Base-by-base conservation (phyloP, 2,113 vertebrate genomes). In the Oreocharis arfaki region DNA sequence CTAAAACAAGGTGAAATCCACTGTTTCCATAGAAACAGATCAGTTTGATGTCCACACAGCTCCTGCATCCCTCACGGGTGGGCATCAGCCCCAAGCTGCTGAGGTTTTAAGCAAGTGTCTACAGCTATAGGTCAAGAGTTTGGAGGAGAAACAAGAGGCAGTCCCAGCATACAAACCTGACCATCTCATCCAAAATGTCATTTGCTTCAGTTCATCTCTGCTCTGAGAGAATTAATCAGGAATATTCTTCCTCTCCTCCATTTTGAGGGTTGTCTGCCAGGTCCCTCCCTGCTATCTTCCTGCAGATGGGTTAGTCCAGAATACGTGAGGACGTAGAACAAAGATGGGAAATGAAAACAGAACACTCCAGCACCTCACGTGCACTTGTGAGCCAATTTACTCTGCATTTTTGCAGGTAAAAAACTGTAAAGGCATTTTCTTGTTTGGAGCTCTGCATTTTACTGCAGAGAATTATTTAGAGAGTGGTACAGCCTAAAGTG, bases 21-120 rank as follows among this genome's bases (percentile, higher is more conserved):
- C 47, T 41, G 97, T 98, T 98, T 95, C 97, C 95, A 97, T 97
- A 94, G 97, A 84, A 98, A 98, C 97, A 82, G 96, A 95, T 84
- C 92, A 89, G 94, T 96, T 92, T 86, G 70, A 95, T 92, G 93
- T 80, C 84, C 86, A 87, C 77, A 86, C 59, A 63, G 69, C 64
- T 96, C 84, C 93, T 80, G 92, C 88, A 93, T 95, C 94, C 84
- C 65, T 84, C 77, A 60, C 85, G 78, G 90, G 70, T 78, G 52
- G 60, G 88, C 69, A 95, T 90, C 90, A 95, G 78, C 92, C 86
- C 87, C 83, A 46, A 63, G 92, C 83, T 83, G 79, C 84, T 53
- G 28, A 52, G 76, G 60, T 82, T 82, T 80, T 59, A 81, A 63
- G 21, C 37, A 75, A 73, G 30, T 10, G 4, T 56, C 47, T 68